These are phyloP conservation scores for Otocyon megalotis DNA, from an alignment of 2,113 vertebrate genomes.

Conservation along the genomic window DNA sequence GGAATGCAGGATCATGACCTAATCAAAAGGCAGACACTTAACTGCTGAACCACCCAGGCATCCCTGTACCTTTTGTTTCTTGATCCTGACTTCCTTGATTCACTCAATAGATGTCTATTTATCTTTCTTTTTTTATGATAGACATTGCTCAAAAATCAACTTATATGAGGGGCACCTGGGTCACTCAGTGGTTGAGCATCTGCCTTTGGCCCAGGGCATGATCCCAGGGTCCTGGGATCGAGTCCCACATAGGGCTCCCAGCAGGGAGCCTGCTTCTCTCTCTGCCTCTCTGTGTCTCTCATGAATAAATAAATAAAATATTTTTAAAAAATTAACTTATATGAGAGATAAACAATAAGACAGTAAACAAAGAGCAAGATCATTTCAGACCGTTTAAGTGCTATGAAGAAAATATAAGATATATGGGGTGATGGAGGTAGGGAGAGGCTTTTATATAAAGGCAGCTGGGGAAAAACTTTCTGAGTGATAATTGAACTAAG, in stretches of 20 bases:
- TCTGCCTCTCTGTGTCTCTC: no score
- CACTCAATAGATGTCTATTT: not conserved
- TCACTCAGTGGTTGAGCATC: no score
- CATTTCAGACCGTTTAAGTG: not conserved
- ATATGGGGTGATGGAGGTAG: not conserved
- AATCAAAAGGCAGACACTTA: no score
- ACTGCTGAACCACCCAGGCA: no score
- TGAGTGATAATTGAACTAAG: not conserved
- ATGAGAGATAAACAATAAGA: not conserved
- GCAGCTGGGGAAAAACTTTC: not conserved
- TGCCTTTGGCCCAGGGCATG: no score
- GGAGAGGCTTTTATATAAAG: not conserved
- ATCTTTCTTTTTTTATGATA: not conserved
- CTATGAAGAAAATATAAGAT: not conserved
- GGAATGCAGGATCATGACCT: no score
- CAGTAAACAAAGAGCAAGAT: constrained; percentile 12
- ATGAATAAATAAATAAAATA: no score
- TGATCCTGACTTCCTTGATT: constrained; percentile 15
- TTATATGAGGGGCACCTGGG: not conserved
- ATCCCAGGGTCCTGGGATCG: no score
- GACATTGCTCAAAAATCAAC: not conserved
- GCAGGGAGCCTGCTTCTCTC: no score
- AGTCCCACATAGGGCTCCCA: no score
- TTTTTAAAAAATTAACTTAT: not conserved
- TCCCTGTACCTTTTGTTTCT: not conserved